Evolutionary conservation across 1,140 invertebrate genomes (phyloP).

Genomic region (Cotesia vestalis): DNA sequence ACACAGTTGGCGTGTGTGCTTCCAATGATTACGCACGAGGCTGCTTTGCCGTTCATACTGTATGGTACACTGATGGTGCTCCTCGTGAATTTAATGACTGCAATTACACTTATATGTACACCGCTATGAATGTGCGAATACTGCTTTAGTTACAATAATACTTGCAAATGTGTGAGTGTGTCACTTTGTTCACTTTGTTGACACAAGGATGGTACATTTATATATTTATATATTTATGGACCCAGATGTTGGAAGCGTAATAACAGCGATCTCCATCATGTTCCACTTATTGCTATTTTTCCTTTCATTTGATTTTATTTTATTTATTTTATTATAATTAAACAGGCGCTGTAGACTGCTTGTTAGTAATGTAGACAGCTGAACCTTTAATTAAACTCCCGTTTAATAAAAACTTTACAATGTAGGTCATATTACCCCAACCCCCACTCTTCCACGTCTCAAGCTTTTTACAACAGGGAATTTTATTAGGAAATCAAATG

Average conservation of each 20-base stretch:
- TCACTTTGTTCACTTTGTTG: conserved; percentile 18
- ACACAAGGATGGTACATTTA: neutral
- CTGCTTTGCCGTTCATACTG: too few species aligned
- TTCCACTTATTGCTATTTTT: neutral
- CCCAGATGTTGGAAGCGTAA: conserved; percentile 20
- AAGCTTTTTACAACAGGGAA: too few species aligned
- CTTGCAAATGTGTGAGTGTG: neutral
- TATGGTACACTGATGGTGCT: neutral
- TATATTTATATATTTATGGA: neutral
- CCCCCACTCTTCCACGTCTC: too few species aligned
- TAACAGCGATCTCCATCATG: neutral
- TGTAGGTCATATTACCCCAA: too few species aligned
- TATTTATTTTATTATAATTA: neutral
- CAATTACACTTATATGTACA: conserved; percentile 29
- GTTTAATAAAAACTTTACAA: too few species aligned
- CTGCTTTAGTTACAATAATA: too few species aligned
- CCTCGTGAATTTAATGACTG: conserved; percentile 37
- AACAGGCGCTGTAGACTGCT: neutral
- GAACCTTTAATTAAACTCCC: too few species aligned
- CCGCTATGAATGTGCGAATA: too few species aligned
- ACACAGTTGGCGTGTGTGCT: conserved; percentile 31
- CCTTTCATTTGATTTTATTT: neutral
- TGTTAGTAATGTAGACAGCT: neutral
- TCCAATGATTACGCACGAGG: too few species aligned
- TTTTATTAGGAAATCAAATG: too few species aligned